phyloP scores from a whole-genome alignment of 2,113 vertebrate species.

The Chionodraco myersi region DNA sequence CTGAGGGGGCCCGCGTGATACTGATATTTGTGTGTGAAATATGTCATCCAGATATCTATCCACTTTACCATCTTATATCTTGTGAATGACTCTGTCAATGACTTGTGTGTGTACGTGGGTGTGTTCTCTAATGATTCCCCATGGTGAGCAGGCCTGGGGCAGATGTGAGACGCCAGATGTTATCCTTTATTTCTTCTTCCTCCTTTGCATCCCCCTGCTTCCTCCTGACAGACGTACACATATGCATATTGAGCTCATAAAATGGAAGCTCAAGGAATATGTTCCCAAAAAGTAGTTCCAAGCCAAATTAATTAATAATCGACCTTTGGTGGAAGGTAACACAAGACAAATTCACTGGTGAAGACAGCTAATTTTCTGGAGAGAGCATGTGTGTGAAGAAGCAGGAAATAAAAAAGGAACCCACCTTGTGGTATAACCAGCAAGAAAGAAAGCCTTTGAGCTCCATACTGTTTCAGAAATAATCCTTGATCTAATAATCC shows the following conservation, averaged over 20 bases:
- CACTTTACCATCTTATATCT: conserved; percentile 31
- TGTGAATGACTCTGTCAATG: conserved; percentile 38
- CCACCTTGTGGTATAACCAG: too few relatives aligned
- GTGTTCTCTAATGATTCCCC: conserved; percentile 54
- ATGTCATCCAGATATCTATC: conserved; percentile 19
- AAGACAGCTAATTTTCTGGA: background rate
- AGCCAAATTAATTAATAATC: background rate
- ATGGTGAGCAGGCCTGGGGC: conserved; percentile 53
- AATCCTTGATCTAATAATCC: too few relatives aligned
- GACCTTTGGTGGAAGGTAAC: background rate
- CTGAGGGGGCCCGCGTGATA: conserved; percentile 38
- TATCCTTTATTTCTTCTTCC: conserved; percentile 50
- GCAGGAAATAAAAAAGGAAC: too few relatives aligned
- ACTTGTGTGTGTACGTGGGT: background rate
- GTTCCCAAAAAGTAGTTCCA: background rate
- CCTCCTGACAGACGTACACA: conserved; percentile 26
- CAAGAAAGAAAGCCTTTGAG: too few relatives aligned
- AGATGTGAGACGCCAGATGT: conserved; percentile 68
- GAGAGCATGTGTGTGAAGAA: too few relatives aligned
- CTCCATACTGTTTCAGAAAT: too few relatives aligned
- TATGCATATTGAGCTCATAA: conserved; percentile 23
- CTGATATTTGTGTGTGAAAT: conserved; percentile 25
- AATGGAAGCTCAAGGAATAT: background rate
- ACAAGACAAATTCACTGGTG: background rate
- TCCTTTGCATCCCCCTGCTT: conserved; percentile 40